Evolutionary conservation across 2,888 invertebrate species (phyloP).

Genomic region (Torymus tubicola): DNA sequence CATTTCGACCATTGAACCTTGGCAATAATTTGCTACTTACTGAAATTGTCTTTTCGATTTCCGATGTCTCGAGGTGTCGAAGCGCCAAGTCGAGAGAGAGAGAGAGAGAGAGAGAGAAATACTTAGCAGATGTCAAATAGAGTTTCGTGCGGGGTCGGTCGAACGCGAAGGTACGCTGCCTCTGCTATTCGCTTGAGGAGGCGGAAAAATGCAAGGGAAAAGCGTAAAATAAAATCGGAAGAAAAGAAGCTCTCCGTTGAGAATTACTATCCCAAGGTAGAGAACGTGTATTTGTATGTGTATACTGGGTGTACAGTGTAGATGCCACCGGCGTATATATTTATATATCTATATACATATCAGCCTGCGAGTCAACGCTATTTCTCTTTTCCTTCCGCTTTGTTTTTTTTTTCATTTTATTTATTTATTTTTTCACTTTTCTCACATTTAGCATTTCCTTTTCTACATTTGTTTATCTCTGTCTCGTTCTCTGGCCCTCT

Average conservation of each 20-base stretch:
- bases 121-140: slow-evolving; percentile 32
- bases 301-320: neutral
- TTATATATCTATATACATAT: slow-evolving; percentile 24
- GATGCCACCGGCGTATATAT: neutral
- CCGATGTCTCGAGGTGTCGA: slow-evolving; percentile 1
- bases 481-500: too few relatives aligned
- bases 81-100: neutral
- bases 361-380: slow-evolving; percentile 9
- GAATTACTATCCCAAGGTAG: slow-evolving; percentile 38
- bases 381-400: slow-evolving; percentile 4
- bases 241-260: slow-evolving; percentile 35
- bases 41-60: slow-evolving; percentile 34
- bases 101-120: too few relatives aligned
- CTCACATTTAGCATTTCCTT: too few relatives aligned
- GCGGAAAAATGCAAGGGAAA: neutral
- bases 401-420: too few relatives aligned
- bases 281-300: neutral
- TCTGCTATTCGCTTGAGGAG: neutral
- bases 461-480: too few relatives aligned
- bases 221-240: slow-evolving; percentile 26
- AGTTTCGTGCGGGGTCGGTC: slow-evolving; percentile 6
- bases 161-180: neutral
- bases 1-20: slow-evolving; percentile 5
- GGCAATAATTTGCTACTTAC: neutral
- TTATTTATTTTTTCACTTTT: too few relatives aligned